Base-by-base conservation (phyloP, 1,140 invertebrate genomes). In the Lethrus apterus region DNA sequence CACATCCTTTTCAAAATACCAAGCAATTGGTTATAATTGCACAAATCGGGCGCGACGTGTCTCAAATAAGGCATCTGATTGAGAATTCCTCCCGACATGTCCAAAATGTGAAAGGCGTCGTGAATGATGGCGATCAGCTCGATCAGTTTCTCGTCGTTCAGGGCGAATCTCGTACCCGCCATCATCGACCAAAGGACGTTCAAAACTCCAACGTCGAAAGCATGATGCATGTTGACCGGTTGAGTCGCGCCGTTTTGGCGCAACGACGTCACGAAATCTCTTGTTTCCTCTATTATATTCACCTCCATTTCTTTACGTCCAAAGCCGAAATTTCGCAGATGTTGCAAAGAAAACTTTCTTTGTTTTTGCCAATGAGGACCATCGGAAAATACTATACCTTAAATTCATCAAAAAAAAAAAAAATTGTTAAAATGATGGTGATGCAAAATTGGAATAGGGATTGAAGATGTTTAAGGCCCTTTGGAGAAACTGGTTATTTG, bases 111-210 rank as follows among this genome's bases (percentile, higher is more conserved):
- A 51, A 85, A 81, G 2, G 71, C 67, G 11, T 71, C 65, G 24
- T 78, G 72, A 13, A 84, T 70, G 2, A 71, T 53, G 15, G 69
- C 32, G 11, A 83, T 66, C 2, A 84, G 64, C 24, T 51, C 48
- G 7, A 57, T 55, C 2, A 81, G 41, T 38, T 68, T 71, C n/a
- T 58, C 32, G 51, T 83, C 75, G 4, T 71, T 62, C 19, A 77
- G 67, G 17, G 73, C 65, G 54, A 80, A 81, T 56, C 75, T 71
- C 55, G 70, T 70, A 2, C 83, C 82, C 24, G 82, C 81, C 1
- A 84, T 70, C 54, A 87, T 71, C 21, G 69, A 70, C 80, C 85
- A 89, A 1, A 89, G 63, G 2, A 81, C 76, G 64, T 88, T 89
- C 1, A 85, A 56, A 2, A 83, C 73, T 0, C 75, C 67, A 1